Conservation (phyloP, 1,140 invertebrate genomes). For the Drosophila oshimai region DNA sequence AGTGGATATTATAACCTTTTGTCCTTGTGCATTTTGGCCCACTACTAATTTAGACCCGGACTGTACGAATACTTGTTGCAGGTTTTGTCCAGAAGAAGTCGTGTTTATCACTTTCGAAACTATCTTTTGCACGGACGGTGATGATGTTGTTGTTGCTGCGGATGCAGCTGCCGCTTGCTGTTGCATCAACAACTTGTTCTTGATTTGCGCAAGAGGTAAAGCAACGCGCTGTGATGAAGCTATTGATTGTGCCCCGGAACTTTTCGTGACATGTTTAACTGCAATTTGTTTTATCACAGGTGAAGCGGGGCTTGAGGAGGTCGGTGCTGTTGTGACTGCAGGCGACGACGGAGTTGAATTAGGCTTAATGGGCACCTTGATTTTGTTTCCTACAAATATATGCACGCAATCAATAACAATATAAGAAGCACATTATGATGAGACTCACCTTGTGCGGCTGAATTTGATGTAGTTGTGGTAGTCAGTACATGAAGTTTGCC, state of each 20-base stretch:
- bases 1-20: constrained; percentile 75
- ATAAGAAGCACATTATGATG: no score
- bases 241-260: constrained; percentile 37
- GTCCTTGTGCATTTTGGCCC: constrained; percentile 74
- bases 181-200: constrained; percentile 59
- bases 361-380: constrained; percentile 66
- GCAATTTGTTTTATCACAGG: constrained; percentile 72
- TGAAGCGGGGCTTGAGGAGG: constrained; percentile 7
- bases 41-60: constrained; percentile 72
- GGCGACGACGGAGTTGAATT: constrained; percentile 29
- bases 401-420: no score
- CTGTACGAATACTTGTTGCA: constrained; percentile 77
- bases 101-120: constrained; percentile 41
- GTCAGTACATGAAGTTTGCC: constrained; percentile 95
- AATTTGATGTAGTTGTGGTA: constrained; percentile 77
- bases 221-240: constrained; percentile 63
- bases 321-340: constrained; percentile 12
- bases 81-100: constrained; percentile 29
- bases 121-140: constrained; percentile 54
- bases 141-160: background rate
- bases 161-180: constrained; percentile 23
- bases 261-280: constrained; percentile 65
- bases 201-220: constrained; percentile 61
- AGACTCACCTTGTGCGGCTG: constrained; percentile 68
- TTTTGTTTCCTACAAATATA: constrained; percentile 30